A percentile compares a stretch with the other conserved stretches of the same genome.
These are phyloP conservation scores for Odontomyia ornata DNA, from an alignment of 2,888 invertebrate species.

Conservation along the genomic window DNA sequence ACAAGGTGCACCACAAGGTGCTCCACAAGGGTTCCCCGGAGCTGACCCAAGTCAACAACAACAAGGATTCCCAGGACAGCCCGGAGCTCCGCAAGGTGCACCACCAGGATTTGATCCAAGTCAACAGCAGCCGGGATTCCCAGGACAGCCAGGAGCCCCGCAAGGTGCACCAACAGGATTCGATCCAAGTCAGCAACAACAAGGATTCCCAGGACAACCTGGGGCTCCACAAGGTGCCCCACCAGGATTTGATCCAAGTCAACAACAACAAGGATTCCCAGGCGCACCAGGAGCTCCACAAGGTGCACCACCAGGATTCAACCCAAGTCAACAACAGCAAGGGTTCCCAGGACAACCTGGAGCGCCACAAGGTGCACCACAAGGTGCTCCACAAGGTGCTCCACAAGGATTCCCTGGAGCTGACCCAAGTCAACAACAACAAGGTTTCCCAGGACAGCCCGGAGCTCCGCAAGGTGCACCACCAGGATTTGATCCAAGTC, in stretches of 20 bases:
- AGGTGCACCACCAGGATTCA: no score
- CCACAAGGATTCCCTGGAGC: background rate
- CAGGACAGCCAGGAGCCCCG: background rate
- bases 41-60: background rate
- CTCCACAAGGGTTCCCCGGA: no score
- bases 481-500: background rate
- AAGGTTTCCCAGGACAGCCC: background rate
- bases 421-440: background rate
- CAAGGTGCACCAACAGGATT: background rate
- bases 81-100: no score
- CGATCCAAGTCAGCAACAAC: no score
- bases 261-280: no score
- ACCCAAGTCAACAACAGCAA: background rate
- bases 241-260: no score
- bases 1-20: conserved; percentile 14
- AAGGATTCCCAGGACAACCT: no score
- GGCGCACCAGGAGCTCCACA: no score
- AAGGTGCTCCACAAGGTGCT: conserved; percentile 9
- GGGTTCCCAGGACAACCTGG: background rate
- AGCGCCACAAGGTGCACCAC: background rate
- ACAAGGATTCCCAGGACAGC: background rate
- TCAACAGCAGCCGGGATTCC: background rate
- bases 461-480: background rate
- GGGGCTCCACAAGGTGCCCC: background rate
- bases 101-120: no score